Evolutionary conservation across 2,113 vertebrate species (phyloP).

Genomic region (Anarrhichthys ocellatus): DNA sequence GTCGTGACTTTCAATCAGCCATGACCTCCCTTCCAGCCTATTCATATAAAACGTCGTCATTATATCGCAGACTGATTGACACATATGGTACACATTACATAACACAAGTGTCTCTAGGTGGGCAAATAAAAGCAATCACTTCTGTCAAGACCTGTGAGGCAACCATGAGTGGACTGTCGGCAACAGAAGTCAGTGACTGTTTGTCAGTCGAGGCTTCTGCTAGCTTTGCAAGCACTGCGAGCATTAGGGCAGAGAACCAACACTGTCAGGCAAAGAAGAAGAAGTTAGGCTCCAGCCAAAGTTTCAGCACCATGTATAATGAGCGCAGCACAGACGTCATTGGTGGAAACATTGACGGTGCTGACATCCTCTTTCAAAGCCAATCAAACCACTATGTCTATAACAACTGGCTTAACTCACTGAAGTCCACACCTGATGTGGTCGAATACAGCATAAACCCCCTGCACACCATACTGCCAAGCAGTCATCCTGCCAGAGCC

Average conservation of each 20-base stretch:
- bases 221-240: not conserved
- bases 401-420: constrained; percentile 43
- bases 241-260: not conserved
- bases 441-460: constrained; percentile 78
- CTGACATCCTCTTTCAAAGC: constrained; percentile 56
- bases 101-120: constrained; percentile 60
- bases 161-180: constrained; percentile 48
- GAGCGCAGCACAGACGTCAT: constrained; percentile 56
- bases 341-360: constrained; percentile 40
- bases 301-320: constrained; percentile 62
- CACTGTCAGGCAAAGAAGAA: constrained; percentile 35
- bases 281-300: not conserved
- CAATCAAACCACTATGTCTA: constrained; percentile 18
- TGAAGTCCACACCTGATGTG: constrained; percentile 68
- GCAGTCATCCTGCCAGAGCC: not conserved
- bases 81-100: constrained; percentile 77
- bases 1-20: constrained; percentile 43
- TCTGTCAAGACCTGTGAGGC: constrained; percentile 66
- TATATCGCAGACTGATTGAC: constrained; percentile 54
- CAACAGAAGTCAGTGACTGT: constrained; percentile 67
- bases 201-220: constrained; percentile 68
- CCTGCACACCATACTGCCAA: constrained; percentile 73
- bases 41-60: rapidly evolving
- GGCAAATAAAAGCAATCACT: constrained; percentile 61
- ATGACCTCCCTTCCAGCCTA: constrained; percentile 46